Evolutionary conservation across 2,113 vertebrate species (phyloP).

Genomic region (Lontra canadensis): DNA sequence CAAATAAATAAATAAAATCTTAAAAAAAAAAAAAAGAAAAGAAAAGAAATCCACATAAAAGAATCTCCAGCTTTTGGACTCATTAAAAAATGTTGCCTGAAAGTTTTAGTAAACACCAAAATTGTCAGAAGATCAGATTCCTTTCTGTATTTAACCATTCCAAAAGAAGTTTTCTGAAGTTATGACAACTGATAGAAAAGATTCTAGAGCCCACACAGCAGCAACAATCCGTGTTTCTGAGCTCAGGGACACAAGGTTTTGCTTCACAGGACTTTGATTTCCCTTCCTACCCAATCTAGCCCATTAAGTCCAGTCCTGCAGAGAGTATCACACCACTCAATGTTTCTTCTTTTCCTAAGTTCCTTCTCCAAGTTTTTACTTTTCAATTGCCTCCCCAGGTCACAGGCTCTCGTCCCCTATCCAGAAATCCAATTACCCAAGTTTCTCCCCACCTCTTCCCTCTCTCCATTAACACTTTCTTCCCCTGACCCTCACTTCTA

Average conservation of each 20-base stretch:
- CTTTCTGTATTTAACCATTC: not conserved
- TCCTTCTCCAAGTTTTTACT: not conserved
- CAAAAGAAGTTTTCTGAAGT: conserved; percentile 1
- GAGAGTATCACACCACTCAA: not conserved
- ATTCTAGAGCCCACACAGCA: not conserved
- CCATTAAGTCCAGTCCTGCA: not conserved
- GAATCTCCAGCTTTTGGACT: not conserved
- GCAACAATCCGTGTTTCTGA: not conserved
- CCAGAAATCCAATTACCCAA: not conserved
- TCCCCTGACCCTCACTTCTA: not conserved
- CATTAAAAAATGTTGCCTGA: not conserved
- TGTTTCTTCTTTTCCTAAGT: not conserved
- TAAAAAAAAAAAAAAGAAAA: too few relatives aligned
- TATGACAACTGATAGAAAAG: not conserved
- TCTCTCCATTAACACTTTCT: not conserved
- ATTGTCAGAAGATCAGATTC: not conserved
- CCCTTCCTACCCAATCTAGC: not conserved
- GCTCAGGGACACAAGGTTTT: not conserved
- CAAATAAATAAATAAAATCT: too few relatives aligned
- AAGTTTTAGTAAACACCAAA: not conserved
- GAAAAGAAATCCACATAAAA: not conserved
- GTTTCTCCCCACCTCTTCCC: too few relatives aligned
- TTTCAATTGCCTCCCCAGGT: not conserved
- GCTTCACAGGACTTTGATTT: not conserved
- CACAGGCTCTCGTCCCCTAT: not conserved